A percentile compares a stretch with the other conserved stretches of the same genome.
These are phyloP conservation scores for Hapalemur alaotrensis DNA, from an alignment of 2,797 vertebrate species.

Conservation along the genomic window DNA sequence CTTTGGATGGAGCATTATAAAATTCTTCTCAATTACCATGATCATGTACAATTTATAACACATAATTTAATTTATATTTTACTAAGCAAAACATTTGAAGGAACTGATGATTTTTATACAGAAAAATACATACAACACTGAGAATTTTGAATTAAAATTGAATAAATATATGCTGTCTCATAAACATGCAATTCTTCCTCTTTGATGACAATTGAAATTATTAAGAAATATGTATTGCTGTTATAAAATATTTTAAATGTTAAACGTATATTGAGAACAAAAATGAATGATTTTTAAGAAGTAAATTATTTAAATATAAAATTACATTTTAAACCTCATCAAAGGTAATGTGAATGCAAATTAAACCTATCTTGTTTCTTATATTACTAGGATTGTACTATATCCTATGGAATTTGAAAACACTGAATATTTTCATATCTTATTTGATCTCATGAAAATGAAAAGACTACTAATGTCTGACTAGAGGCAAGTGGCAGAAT, in stretches of 20 bases:
- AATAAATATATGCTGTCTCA: background rate
- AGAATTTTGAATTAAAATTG: background rate
- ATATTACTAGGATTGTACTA: slow-evolving; percentile 61
- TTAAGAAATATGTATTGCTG: background rate
- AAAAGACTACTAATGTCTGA: slow-evolving; percentile 54
- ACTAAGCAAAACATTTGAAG: slow-evolving; percentile 11
- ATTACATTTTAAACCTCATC: background rate
- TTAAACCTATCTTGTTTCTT: slow-evolving; percentile 54
- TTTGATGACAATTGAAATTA: slow-evolving; percentile 21
- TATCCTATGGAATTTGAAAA: slow-evolving; percentile 44
- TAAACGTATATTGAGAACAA: background rate
- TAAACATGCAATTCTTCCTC: background rate
- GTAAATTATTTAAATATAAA: slow-evolving; percentile 43
- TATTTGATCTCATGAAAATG: slow-evolving; percentile 28
- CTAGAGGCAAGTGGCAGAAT: slow-evolving; percentile 39
- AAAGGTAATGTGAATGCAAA: slow-evolving; percentile 41
- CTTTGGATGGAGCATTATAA: background rate
- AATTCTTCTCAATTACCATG: background rate
- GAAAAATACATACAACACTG: background rate
- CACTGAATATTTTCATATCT: slow-evolving; percentile 52
- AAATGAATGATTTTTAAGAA: slow-evolving; percentile 17
- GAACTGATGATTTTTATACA: background rate
- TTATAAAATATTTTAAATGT: slow-evolving; percentile 31
- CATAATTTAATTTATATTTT: slow-evolving; percentile 7
- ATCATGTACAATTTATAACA: background rate